Percentiles rank a stretch among this genome's conserved stretches.
Evolutionary conservation across 2,888 invertebrate genomes (phyloP).

Genomic region (Melanophora roralis): DNA sequence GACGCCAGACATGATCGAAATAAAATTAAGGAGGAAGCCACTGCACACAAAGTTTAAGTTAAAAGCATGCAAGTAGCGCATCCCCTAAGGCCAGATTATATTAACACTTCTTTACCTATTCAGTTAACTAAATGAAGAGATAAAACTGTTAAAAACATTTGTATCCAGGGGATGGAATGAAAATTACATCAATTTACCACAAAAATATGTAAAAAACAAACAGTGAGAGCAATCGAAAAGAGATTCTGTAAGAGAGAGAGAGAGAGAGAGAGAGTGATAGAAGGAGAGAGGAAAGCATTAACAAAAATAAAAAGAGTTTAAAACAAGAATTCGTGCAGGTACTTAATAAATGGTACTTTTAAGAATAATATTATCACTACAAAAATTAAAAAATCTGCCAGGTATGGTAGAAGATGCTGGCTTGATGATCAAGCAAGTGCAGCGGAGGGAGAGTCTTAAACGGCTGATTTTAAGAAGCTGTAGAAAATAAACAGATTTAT

Average conservation of each 20-base stretch:
- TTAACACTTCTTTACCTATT: slow-evolving; percentile 47
- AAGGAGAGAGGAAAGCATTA: too few species aligned
- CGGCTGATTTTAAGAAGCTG: too few species aligned
- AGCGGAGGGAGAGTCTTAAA: too few species aligned
- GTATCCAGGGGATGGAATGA: slow-evolving; percentile 28
- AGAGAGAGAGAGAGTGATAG: background rate
- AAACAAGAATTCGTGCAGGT: too few species aligned
- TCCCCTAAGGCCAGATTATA: slow-evolving; percentile 48
- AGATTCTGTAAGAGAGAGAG: background rate
- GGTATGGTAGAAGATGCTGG: too few species aligned
- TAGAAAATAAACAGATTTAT: too few species aligned
- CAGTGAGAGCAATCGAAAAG: background rate
- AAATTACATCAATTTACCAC: slow-evolving; percentile 22
- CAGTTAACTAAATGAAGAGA: slow-evolving; percentile 46
- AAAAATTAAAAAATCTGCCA: too few species aligned
- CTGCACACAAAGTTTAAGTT: slow-evolving; percentile 6
- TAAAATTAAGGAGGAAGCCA: slow-evolving; percentile 30
- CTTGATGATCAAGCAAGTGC: too few species aligned
- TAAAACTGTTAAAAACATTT: slow-evolving; percentile 30
- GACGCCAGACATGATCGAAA: slow-evolving; percentile 29
- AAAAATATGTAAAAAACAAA: background rate
- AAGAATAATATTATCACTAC: too few species aligned
- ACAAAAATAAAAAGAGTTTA: too few species aligned
- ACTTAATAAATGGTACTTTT: too few species aligned
- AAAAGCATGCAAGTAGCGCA: slow-evolving; percentile 42